Conservation (phyloP, 1,140 invertebrate genomes). For the Drosophila eugracilis region DNA sequence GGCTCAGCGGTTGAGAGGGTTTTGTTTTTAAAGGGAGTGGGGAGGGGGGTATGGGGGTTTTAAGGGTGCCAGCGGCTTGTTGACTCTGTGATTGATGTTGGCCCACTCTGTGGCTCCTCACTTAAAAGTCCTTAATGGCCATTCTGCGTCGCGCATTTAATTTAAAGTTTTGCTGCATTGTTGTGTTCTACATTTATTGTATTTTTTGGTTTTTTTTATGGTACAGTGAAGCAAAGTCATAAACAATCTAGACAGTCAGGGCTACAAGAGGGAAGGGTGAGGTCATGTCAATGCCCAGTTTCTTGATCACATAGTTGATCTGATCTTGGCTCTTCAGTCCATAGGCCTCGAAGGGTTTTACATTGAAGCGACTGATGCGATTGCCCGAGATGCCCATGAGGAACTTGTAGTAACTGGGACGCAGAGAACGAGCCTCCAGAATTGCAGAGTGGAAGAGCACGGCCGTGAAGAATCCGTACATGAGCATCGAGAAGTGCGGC, state of each 20-base stretch:
- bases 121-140: constrained; percentile 67
- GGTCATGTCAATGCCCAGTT: constrained; percentile 55
- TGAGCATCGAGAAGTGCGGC: constrained; percentile 87
- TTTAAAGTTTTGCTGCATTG: constrained; percentile 63
- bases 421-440: constrained; percentile 90
- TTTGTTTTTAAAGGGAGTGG: too few relatives aligned
- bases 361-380: constrained; percentile 59
- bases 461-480: constrained; percentile 91
- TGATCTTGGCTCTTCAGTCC: constrained; percentile 85
- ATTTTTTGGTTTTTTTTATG: constrained; percentile 18
- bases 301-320: constrained; percentile 82
- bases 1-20: constrained; percentile 13
- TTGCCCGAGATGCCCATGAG: constrained; percentile 88
- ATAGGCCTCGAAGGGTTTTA: constrained; percentile 86
- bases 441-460: constrained; percentile 92
- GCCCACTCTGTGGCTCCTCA: constrained; percentile 28
- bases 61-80: constrained; percentile 46
- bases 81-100: constrained; percentile 59
- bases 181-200: constrained; percentile 43
- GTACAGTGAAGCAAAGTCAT: neutral
- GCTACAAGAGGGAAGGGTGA: constrained; percentile 39
- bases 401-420: constrained; percentile 94
- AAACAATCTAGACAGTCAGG: constrained; percentile 25
- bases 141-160: constrained; percentile 67
- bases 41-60: neutral